phyloP scores from a whole-genome alignment of 23 tunicate species.

The Styela plicata region DNA sequence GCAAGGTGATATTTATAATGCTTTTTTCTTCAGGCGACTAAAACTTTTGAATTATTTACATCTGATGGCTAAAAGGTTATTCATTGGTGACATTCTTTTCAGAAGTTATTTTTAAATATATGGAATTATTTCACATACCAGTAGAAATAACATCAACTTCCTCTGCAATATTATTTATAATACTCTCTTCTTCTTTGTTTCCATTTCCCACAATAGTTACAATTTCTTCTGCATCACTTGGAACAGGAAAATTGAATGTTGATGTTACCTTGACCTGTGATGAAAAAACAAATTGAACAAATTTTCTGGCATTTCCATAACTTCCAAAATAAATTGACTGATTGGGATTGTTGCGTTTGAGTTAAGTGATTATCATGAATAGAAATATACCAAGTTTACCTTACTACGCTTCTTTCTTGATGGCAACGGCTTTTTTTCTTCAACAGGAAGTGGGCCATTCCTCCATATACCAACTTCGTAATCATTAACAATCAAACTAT shows the following conservation, averaged over 20 bases:
- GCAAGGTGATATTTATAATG: too few relatives aligned
- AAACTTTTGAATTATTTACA: too few relatives aligned
- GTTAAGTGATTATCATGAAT: too few relatives aligned
- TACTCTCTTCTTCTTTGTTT: background rate
- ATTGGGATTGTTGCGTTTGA: too few relatives aligned
- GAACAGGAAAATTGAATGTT: background rate
- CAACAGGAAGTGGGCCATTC: background rate
- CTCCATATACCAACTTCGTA: conserved; percentile 37
- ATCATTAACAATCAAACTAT: conserved; percentile 26
- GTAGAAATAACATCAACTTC: conserved; percentile 3
- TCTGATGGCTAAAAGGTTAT: too few relatives aligned
- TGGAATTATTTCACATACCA: background rate
- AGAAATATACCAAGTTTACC: too few relatives aligned
- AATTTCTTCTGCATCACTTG: background rate
- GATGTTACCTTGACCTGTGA: background rate
- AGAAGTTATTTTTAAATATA: background rate
- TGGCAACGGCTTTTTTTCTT: background rate
- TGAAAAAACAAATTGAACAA: too few relatives aligned
- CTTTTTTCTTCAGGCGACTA: too few relatives aligned
- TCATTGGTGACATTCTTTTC: too few relatives aligned
- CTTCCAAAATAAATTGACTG: too few relatives aligned
- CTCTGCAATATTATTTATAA: background rate
- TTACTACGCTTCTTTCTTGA: background rate
- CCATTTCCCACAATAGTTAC: background rate
- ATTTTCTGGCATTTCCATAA: too few relatives aligned